Evolutionary conservation across 2,113 vertebrate species (phyloP).

Genomic region (Panthera leo): DNA sequence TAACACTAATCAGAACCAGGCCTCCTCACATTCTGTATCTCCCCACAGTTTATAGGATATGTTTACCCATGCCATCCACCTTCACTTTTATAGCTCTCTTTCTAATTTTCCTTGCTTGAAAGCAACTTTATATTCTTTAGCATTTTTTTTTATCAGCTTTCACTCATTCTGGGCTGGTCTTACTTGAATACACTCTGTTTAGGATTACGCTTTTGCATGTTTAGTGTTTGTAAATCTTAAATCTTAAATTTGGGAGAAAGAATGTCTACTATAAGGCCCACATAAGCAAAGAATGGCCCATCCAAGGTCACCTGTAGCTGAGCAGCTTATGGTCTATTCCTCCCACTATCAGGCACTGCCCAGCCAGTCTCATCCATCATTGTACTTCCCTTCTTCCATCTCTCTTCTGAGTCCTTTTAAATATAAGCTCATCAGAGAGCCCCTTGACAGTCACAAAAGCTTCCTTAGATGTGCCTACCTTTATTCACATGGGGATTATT

Average conservation of each 20-base stretch:
- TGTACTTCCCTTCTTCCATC: neutral
- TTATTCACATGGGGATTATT: slow-evolving; percentile 74
- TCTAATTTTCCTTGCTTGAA: neutral
- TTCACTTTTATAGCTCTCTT: neutral
- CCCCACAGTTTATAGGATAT: no score
- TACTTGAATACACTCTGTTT: neutral
- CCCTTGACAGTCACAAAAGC: slow-evolving; percentile 58
- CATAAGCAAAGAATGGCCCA: neutral
- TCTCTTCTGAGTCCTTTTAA: slow-evolving; percentile 55
- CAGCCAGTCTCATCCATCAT: neutral
- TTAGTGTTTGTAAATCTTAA: neutral
- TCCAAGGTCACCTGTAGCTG: neutral
- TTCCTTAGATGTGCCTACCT: slow-evolving; percentile 69
- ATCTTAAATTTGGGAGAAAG: neutral
- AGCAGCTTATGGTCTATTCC: neutral
- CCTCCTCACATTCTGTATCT: neutral
- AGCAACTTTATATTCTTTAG: neutral
- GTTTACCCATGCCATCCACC: neutral
- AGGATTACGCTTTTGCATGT: neutral
- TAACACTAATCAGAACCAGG: neutral
- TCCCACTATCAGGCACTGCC: neutral
- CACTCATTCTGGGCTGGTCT: neutral
- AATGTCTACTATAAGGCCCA: neutral
- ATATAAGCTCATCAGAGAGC: slow-evolving; percentile 60
- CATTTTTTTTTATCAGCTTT: neutral